phyloP scores from a whole-genome alignment of 1,140 invertebrate genomes.

The Chironomus striatipennis region DNA sequence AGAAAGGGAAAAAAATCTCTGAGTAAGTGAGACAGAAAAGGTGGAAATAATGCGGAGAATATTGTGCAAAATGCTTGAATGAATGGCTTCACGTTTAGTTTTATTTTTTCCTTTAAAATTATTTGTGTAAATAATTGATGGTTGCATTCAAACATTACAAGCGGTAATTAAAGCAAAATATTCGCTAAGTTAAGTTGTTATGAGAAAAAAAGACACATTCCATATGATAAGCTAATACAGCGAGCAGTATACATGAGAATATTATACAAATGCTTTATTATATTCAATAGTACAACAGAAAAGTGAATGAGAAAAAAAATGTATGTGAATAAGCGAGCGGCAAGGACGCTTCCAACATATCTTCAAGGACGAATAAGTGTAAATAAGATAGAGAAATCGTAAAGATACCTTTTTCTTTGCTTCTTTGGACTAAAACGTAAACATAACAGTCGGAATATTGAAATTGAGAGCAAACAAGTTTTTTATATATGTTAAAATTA shows the following conservation, averaged over 20 bases:
- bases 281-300: no score
- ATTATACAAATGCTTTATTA: no score
- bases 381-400: conserved; percentile 9
- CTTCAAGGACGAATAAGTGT: conserved; percentile 12
- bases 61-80: background rate
- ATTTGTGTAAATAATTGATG: conserved; percentile 3
- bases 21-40: no score
- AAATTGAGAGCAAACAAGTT: background rate
- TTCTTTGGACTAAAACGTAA: background rate
- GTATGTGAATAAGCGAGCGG: background rate
- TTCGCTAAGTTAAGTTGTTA: background rate
- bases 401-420: background rate
- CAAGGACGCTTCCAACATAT: background rate
- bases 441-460: background rate
- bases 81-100: conserved; percentile 6
- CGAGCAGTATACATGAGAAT: no score
- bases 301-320: background rate
- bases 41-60: no score
- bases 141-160: background rate
- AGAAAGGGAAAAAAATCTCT: no score
- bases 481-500: background rate
- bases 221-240: background rate
- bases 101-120: background rate
- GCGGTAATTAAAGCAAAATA: conserved; percentile 2
- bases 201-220: background rate